A percentile compares a stretch with the other conserved stretches of the same genome.
phyloP scores from a whole-genome alignment of 2,888 invertebrate genomes.

The Ormyrus thymus region DNA sequence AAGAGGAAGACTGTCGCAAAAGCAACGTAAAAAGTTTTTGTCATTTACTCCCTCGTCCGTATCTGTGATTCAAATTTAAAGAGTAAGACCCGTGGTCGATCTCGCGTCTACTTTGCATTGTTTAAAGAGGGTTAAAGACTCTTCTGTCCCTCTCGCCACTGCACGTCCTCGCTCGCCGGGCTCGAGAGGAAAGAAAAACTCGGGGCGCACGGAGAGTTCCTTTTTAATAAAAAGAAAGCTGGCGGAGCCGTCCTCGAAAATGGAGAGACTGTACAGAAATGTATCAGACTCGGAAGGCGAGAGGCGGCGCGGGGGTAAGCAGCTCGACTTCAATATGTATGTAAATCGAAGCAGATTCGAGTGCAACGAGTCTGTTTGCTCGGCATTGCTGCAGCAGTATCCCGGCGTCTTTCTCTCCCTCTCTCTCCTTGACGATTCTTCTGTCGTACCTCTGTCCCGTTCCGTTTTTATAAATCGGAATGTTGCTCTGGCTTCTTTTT shows the following conservation, averaged over 20 bases:
- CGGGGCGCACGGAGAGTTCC: conserved; percentile 5
- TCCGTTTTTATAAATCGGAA: conserved; percentile 34
- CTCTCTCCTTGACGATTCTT: conserved; percentile 27
- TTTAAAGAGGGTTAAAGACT: conserved; percentile 46
- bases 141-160: background rate
- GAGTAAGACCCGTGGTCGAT: conserved; percentile 10
- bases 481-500: background rate
- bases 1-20: background rate
- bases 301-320: conserved; percentile 53
- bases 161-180: background rate
- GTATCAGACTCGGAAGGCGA: conserved; percentile 62
- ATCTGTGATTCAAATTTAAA: conserved; percentile 50
- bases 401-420: background rate
- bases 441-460: conserved; percentile 10
- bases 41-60: conserved; percentile 14
- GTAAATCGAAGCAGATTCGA: conserved; percentile 74
- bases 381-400: conserved; percentile 28
- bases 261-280: conserved; percentile 67
- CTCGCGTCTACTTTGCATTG: conserved; percentile 49
- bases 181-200: conserved; percentile 9
- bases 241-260: conserved; percentile 58
- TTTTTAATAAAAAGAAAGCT: conserved; percentile 53
- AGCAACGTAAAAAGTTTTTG: conserved; percentile 34
- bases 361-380: conserved; percentile 59
- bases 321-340: conserved; percentile 73